These are phyloP conservation scores for Linnaemya vulpina DNA, from an alignment of 2,888 invertebrate genomes.

Conservation along the genomic window DNA sequence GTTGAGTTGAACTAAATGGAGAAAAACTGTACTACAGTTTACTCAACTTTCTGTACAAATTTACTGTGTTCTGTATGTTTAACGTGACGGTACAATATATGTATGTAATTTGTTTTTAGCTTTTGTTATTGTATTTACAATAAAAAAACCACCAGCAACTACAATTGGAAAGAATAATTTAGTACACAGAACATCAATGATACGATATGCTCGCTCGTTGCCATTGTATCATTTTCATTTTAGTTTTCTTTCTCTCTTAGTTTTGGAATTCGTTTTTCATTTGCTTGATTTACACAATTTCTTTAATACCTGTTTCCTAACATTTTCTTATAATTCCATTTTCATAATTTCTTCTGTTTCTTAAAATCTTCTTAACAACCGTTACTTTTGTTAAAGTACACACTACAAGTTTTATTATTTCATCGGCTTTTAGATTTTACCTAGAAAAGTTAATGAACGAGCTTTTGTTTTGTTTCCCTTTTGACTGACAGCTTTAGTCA, in stretches of 20 bases:
- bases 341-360: constrained; percentile 16
- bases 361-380: constrained; percentile 56
- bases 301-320: constrained; percentile 62
- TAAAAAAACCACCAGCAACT: constrained; percentile 25
- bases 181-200: constrained; percentile 32
- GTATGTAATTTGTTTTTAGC: constrained; percentile 18
- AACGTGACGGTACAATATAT: constrained; percentile 24
- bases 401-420: background rate
- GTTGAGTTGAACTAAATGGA: constrained; percentile 8
- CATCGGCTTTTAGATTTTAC: constrained; percentile 20
- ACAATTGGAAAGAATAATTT: constrained; percentile 31
- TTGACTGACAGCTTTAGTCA: constrained; percentile 1
- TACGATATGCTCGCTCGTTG: constrained; percentile 34
- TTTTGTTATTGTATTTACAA: constrained; percentile 29
- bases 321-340: constrained; percentile 37
- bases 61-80: constrained; percentile 42
- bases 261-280: constrained; percentile 34
- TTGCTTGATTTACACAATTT: constrained; percentile 43
- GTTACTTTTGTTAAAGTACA: constrained; percentile 52
- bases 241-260: constrained; percentile 27
- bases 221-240: constrained; percentile 51
- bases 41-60: constrained; percentile 59
- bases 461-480: constrained; percentile 10
- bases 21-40: constrained; percentile 62
- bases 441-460: constrained; percentile 30